Base-by-base conservation (phyloP, 2,888 invertebrate genomes). In the Mesorhabditis spiculigera region DNA sequence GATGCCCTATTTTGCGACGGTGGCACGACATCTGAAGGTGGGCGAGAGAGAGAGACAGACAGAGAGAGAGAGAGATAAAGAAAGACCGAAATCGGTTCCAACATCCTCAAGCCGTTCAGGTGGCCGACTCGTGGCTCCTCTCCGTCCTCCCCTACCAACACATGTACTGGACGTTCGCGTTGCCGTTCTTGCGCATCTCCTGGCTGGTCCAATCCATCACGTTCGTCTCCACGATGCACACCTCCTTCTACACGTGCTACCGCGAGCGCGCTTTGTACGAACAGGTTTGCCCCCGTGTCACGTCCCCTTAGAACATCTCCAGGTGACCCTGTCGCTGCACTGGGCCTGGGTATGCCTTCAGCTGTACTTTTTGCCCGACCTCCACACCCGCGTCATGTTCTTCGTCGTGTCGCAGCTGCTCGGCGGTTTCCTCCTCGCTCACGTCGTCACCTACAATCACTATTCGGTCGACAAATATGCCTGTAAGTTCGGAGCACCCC, bases 361-460 rank as follows among this genome's bases (percentile, higher is more conserved):
- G 70, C 74, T 82, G 43, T 85, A 82, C 65, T 81, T 71, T 67
- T 75, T 84, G 6, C 84, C 84, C n/a, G 80, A 72, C 66, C 10
- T 68, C 43, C 41, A 44, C 28, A 70, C 72, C 63, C 75, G 77
- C 66, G 43, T 77, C 62, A 71, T 74, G 72, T 81, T 73, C 72
- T 80, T 79, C 72, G 45, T 75, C 6, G 71, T 79, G 5, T 79
- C 79, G 4, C 84, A 83, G 66, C 73, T 83, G 41, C 77, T 80
- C 63, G 84, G 81, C 42, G 84, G 84, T 5, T 85, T 85, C 71
- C 71, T 84, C 43, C 68, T 84, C 5, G 82, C 84, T 5, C 84
- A 84, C 67, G 84, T 84, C 45, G 84, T 84, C 71, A 84, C 84
- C 8, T 84, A 81, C 78, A 84, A 84, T 64, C 84, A 84, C 69